These are phyloP conservation scores for Rhopilema esculentum DNA, from an alignment of 30 jellyfish, hydroid and myxozoan genomes.

Conservation along the genomic window DNA sequence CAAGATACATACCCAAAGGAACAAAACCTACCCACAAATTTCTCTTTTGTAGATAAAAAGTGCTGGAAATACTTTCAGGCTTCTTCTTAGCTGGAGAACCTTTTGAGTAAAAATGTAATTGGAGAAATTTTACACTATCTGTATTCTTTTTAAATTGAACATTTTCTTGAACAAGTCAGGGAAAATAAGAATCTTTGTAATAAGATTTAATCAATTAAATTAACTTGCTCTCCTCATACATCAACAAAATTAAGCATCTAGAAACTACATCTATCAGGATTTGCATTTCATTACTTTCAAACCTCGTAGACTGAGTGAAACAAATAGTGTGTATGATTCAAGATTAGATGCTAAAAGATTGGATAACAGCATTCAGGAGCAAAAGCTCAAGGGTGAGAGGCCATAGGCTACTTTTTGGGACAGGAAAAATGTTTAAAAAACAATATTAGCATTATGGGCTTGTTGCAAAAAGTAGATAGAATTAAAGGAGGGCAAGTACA, in stretches of 20 bases:
- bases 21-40: conserved; percentile 16
- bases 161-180: not conserved
- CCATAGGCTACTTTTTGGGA: not conserved
- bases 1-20: not conserved
- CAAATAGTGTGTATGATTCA: not conserved
- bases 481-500: too few relatives aligned
- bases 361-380: not conserved
- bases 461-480: not conserved
- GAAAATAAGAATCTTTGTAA: not conserved
- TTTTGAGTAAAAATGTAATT: not conserved
- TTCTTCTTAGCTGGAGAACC: not conserved
- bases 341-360: not conserved
- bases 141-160: not conserved
- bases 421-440: not conserved
- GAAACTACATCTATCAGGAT: not conserved
- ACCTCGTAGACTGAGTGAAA: not conserved
- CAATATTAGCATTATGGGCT: not conserved
- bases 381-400: not conserved
- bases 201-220: not conserved
- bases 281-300: not conserved
- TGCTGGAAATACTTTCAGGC: conserved; percentile 1
- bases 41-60: conserved; percentile 6
- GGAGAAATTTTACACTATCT: not conserved
- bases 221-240: not conserved
- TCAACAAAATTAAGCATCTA: not conserved